Evolutionary conservation across 2,113 vertebrate species (phyloP).

Genomic region (Ursus arctos): DNA sequence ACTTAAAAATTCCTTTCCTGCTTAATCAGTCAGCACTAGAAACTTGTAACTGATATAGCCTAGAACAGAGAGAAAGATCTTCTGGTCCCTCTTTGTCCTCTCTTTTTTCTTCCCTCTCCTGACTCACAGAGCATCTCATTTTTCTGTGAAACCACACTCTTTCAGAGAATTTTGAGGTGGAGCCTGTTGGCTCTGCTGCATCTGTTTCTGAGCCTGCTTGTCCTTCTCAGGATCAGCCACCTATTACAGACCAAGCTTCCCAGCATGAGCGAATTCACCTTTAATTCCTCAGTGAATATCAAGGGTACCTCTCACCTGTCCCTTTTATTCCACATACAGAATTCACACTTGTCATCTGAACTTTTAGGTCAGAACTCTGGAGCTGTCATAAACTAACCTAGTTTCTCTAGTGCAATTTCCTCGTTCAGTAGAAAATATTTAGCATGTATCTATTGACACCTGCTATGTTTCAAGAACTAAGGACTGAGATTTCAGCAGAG

Average conservation of each 20-base stretch:
- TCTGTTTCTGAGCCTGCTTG: not conserved
- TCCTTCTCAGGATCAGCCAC: not conserved
- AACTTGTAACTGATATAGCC: not conserved
- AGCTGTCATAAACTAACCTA: not conserved
- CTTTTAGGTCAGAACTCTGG: not conserved
- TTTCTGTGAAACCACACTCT: not conserved
- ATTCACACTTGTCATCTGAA: not conserved
- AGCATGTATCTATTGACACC: not conserved
- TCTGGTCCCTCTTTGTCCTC: not conserved
- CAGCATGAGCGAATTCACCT: not conserved
- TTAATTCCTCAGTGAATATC: not conserved
- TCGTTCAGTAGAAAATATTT: not conserved
- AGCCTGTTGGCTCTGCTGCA: not conserved
- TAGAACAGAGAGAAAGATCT: not conserved
- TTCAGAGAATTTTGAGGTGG: not conserved
- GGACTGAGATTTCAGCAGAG: not conserved
- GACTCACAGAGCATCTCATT: not conserved
- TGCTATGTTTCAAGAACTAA: not conserved
- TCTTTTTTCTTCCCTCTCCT: not conserved
- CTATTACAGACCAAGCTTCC: not conserved
- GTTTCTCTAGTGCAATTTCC: not conserved
- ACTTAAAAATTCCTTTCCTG: not conserved
- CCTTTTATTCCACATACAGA: not conserved
- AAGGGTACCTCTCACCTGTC: too few species aligned
- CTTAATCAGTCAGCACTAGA: not conserved